A percentile compares a stretch with the other conserved stretches of the same genome.
Evolutionary conservation across 2,888 invertebrate genomes (phyloP).

Genomic region (Macaria liturata): DNA sequence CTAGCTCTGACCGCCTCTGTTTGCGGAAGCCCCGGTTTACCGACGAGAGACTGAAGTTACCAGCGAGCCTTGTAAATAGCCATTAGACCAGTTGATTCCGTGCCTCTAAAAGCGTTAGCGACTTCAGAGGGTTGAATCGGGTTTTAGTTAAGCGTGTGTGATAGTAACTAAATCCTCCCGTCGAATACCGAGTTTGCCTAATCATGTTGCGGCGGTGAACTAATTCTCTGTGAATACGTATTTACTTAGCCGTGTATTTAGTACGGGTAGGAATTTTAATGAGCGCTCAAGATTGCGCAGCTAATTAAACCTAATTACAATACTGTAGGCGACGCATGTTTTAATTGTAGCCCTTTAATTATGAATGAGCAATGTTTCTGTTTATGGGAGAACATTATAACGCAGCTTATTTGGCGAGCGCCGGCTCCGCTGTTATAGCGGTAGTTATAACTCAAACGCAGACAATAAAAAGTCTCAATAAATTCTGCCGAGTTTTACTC

Average conservation of each 20-base stretch:
- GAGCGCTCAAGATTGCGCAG: conserved; percentile 23
- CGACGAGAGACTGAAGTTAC: conserved; percentile 40
- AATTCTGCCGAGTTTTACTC: conserved; percentile 12
- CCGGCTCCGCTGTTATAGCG: conserved; percentile 8
- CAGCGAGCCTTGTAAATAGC: conserved; percentile 20
- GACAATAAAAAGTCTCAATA: conserved; percentile 19
- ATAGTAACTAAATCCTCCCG: conserved; percentile 1
- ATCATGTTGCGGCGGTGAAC: background rate
- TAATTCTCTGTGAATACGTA: background rate
- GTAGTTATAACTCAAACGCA: conserved; percentile 12
- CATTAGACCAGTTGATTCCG: conserved; percentile 14
- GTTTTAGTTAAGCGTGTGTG: background rate
- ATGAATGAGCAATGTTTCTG: conserved; percentile 36
- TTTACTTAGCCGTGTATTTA: background rate
- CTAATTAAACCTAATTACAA: conserved; percentile 37
- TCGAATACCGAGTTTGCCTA: background rate
- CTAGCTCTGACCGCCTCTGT: conserved; percentile 38
- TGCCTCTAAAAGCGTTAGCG: background rate
- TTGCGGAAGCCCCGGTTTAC: conserved; percentile 39
- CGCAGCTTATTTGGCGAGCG: conserved; percentile 20
- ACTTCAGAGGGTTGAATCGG: conserved; percentile 2
- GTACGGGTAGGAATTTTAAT: conserved; percentile 11
- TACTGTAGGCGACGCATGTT: conserved; percentile 37
- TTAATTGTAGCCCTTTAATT: conserved; percentile 41
- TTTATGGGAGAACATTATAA: conserved; percentile 29